Evolutionary conservation across 2,113 vertebrate genomes (phyloP).

Genomic region (Myocastor coypus): DNA sequence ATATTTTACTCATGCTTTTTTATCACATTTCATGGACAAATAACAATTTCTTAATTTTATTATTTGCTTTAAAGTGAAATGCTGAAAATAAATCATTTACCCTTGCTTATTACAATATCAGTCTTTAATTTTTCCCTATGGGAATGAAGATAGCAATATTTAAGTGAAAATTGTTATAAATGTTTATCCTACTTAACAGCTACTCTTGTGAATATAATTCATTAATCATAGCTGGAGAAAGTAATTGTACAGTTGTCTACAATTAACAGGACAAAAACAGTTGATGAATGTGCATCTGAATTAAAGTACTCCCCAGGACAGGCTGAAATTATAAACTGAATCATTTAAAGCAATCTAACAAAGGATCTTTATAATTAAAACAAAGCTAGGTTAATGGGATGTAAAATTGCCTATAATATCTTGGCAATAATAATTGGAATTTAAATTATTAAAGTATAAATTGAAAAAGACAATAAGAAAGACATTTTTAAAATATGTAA

Average conservation of each 20-base stretch:
- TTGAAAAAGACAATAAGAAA: constrained; percentile 81
- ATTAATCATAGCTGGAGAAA: constrained; percentile 90
- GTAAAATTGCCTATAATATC: constrained; percentile 94
- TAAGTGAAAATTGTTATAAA: constrained; percentile 89
- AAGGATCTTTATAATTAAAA: constrained; percentile 95
- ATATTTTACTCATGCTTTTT: not conserved
- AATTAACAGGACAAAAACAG: constrained; percentile 91
- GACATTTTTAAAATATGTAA: constrained; percentile 70
- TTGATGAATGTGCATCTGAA: constrained; percentile 93
- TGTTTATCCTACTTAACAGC: constrained; percentile 89
- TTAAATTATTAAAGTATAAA: constrained; percentile 89
- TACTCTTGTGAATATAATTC: constrained; percentile 85
- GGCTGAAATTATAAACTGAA: constrained; percentile 90
- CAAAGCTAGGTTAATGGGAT: constrained; percentile 95
- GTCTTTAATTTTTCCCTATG: constrained; percentile 85
- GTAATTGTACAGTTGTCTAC: constrained; percentile 93
- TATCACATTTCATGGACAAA: constrained; percentile 19
- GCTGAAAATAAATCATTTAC: constrained; percentile 10
- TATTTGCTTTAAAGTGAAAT: constrained; percentile 53
- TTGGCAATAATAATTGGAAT: constrained; percentile 89
- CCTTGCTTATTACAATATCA: constrained; percentile 70
- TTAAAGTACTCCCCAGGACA: constrained; percentile 90
- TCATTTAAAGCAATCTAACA: constrained; percentile 92
- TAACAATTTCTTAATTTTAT: constrained; percentile 22
- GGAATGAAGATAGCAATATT: constrained; percentile 85